Percentiles rank a stretch among this genome's conserved stretches.
phyloP scores from a whole-genome alignment of 2,888 invertebrate genomes.

The Lasius fuliginosus region DNA sequence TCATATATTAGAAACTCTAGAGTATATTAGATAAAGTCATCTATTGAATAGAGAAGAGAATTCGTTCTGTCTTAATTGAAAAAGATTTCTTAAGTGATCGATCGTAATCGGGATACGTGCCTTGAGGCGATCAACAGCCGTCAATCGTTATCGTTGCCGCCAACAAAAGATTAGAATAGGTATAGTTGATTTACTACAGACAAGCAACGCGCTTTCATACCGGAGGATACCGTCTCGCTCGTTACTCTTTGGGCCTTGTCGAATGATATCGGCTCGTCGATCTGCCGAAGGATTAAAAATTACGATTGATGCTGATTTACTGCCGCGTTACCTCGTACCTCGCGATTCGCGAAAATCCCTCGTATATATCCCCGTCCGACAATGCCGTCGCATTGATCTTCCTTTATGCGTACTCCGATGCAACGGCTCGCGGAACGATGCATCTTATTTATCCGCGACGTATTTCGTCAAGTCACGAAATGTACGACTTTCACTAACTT shows the following conservation, averaged over 20 bases:
- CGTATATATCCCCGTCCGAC: constrained; percentile 64
- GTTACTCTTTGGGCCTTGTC: constrained; percentile 78
- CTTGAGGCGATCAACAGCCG: constrained; percentile 34
- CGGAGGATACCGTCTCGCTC: constrained; percentile 68
- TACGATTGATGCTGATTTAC: constrained; percentile 82
- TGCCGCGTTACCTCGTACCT: constrained; percentile 56
- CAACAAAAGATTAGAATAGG: constrained; percentile 77
- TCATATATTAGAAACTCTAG: background rate
- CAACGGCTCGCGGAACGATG: constrained; percentile 54
- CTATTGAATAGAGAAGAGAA: background rate
- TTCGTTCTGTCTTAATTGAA: constrained; percentile 34
- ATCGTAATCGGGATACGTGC: constrained; percentile 31
- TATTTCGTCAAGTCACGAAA: constrained; percentile 58
- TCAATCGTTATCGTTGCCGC: constrained; percentile 70
- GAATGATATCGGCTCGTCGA: constrained; percentile 71
- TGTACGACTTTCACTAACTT: constrained; percentile 35
- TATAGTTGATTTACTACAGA: constrained; percentile 77
- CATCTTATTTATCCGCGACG: constrained; percentile 70
- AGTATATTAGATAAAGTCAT: constrained; percentile 8
- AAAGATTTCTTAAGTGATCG: constrained; percentile 45
- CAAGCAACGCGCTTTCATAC: constrained; percentile 70
- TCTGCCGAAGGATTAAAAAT: constrained; percentile 80
- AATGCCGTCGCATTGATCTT: constrained; percentile 75
- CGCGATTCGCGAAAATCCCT: constrained; percentile 72
- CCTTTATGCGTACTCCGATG: constrained; percentile 63